A percentile compares a stretch with the other conserved stretches of the same genome.
These are phyloP conservation scores for Leptobrachium ailaonicum DNA, from an alignment of 2,113 vertebrate genomes.

Conservation along the genomic window DNA sequence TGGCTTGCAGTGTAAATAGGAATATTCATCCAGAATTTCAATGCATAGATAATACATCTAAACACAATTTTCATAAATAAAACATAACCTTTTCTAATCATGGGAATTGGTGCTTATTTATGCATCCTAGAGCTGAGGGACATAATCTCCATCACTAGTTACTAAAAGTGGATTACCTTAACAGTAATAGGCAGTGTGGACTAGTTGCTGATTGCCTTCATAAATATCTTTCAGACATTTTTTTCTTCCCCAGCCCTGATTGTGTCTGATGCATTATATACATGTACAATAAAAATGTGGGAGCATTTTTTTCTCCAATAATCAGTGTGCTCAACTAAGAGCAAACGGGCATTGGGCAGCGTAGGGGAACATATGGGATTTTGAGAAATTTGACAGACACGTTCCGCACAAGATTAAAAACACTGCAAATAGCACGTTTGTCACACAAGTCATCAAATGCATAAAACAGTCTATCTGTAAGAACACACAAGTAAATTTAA, in stretches of 20 bases:
- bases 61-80: conserved; percentile 32
- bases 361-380: neutral
- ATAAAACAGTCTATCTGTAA: too few species aligned
- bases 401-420: too few species aligned
- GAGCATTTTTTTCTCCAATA: neutral
- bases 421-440: too few species aligned
- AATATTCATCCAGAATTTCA: conserved; percentile 19
- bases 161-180: conserved; percentile 30
- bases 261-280: neutral
- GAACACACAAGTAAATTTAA: too few species aligned
- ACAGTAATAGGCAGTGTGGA: conserved; percentile 16
- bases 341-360: neutral
- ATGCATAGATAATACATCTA: conserved; percentile 26
- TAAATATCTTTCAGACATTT: conserved; percentile 5
- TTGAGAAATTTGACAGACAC: too few species aligned
- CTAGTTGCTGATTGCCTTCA: conserved; percentile 25
- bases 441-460: too few species aligned
- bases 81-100: conserved; percentile 35
- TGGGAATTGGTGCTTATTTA: conserved; percentile 22
- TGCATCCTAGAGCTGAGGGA: conserved; percentile 8
- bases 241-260: neutral
- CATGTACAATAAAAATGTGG: neutral
- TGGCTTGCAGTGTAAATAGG: conserved; percentile 15
- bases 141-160: conserved; percentile 27
- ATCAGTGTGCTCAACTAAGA: neutral